These are phyloP conservation scores for Calameuta pallipes DNA, from an alignment of 2,888 invertebrate genomes.

Conservation along the genomic window DNA sequence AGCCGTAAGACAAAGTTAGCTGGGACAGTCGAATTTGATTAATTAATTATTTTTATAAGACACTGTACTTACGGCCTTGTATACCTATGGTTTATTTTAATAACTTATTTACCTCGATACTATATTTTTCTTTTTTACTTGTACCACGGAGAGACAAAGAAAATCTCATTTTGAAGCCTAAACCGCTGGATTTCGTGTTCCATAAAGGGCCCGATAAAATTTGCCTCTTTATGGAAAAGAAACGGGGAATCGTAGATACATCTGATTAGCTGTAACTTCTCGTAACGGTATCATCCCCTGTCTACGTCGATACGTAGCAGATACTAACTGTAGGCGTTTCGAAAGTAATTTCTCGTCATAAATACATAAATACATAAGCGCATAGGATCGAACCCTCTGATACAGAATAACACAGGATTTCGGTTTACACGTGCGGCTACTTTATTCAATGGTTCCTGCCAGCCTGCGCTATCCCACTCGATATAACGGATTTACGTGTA, in stretches of 20 bases:
- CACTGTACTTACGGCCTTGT: neutral
- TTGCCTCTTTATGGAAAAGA: constrained; percentile 1
- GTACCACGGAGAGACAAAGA: neutral
- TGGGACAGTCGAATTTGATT: neutral
- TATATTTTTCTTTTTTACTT: too few relatives aligned
- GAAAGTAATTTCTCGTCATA: constrained; percentile 1
- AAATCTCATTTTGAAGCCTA: neutral
- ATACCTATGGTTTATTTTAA: neutral
- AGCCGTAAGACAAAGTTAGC: neutral
- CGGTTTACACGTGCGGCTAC: neutral
- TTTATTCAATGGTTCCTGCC: neutral
- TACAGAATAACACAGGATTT: neutral
- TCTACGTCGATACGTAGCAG: neutral
- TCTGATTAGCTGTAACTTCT: constrained; percentile 8
- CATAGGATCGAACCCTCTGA: neutral
- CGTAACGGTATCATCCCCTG: neutral
- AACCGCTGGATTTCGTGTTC: neutral
- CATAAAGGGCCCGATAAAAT: neutral
- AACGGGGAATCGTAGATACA: neutral
- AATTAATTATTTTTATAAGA: neutral
- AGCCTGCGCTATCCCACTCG: neutral
- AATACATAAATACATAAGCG: constrained; percentile 6
- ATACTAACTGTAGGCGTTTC: neutral
- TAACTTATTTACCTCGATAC: neutral
- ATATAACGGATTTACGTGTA: constrained; percentile 4